Percentiles rank a stretch among this genome's conserved stretches.
Evolutionary conservation across 2,113 vertebrate genomes (phyloP).

Genomic region (Melanotaenia duboulayi): DNA sequence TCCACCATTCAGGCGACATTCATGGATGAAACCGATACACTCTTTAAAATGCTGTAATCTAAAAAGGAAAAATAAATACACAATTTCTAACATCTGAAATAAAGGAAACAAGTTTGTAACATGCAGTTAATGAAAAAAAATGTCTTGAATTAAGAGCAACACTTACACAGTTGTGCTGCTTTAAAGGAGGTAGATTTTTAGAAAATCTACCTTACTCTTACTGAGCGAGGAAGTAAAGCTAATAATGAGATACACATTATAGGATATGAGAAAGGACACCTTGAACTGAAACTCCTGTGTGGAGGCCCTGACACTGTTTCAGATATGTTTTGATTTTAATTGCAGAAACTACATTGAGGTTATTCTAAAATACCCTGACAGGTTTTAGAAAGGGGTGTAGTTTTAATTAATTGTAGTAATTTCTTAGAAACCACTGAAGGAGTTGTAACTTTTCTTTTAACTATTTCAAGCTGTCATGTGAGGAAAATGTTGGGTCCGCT

Average conservation of each 20-base stretch:
- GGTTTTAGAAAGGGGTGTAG: neutral
- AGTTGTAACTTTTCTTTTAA: neutral
- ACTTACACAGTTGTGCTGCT: neutral
- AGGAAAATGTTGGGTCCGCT: constrained; percentile 37
- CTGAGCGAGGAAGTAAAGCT: constrained; percentile 23
- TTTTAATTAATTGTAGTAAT: constrained; percentile 15
- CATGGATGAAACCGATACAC: constrained; percentile 89
- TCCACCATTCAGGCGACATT: constrained; percentile 87
- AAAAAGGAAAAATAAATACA: constrained; percentile 33
- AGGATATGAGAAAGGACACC: constrained; percentile 72
- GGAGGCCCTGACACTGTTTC: constrained; percentile 16
- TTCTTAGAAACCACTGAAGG: neutral
- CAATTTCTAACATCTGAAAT: neutral
- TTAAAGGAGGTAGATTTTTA: neutral
- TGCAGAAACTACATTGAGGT: constrained; percentile 33
- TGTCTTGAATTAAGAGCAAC: neutral
- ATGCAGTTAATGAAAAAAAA: neutral
- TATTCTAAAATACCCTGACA: neutral
- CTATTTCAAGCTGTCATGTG: constrained; percentile 52
- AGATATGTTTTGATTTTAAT: constrained; percentile 14
- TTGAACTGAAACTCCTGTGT: constrained; percentile 70
- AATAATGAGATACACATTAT: constrained; percentile 40
- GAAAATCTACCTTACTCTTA: constrained; percentile 10
- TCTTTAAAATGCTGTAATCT: constrained; percentile 92
- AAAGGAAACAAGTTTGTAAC: neutral